Evolutionary conservation across 2,113 vertebrate species (phyloP), one percentile per base, ranked within the genome.

Genomic region (Hemiprocne comata): DNA sequence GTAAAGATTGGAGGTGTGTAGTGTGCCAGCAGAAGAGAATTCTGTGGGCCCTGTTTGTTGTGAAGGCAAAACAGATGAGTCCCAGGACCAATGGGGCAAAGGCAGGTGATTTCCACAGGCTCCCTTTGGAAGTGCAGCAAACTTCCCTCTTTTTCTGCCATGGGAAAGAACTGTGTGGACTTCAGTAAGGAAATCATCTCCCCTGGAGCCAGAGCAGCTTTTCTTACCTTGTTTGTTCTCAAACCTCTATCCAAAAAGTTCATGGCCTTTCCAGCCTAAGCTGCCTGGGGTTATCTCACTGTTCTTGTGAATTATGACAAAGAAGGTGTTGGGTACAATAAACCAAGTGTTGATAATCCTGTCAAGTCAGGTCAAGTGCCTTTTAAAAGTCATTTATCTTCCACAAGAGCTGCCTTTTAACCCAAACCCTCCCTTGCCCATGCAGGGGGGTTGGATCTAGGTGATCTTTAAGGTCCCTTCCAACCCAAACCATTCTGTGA

Each of bases 1-100:
- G 99, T 99, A 70, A 99, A 99, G 95, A 99, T 99, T 0, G 99
- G 99, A 98, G 99, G 99, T 99, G 61, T 0, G 95, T 94, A 4
- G 31, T 21, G 77, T 54, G 44, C 3, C 50, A 4, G 18, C 23
- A 29, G 64, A 40, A 40, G 66, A 9, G 11, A 21, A 11, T 38
- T 42, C 77, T 25, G 16, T n/a, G 57, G n/a, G 2, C 66, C 0
- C 0, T 16, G 4, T 29, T 38, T 38, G 33, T 7, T 65, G 34
- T 17, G 10, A 51, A 61, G 48, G 58, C 44, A 42, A 20, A 48
- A 28, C 13, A 1, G 2, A 0, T 18, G 34, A 77, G 62, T 18
- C 40, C 48, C 48, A 12, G 26, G 33, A 25, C 4, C 20, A 2
- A 0, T 0, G 33, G 3, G 21, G 20, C 14, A 14, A 42, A 38